phyloP scores from a whole-genome alignment of 1,140 invertebrate genomes.

The Rhopalosiphum maidis region DNA sequence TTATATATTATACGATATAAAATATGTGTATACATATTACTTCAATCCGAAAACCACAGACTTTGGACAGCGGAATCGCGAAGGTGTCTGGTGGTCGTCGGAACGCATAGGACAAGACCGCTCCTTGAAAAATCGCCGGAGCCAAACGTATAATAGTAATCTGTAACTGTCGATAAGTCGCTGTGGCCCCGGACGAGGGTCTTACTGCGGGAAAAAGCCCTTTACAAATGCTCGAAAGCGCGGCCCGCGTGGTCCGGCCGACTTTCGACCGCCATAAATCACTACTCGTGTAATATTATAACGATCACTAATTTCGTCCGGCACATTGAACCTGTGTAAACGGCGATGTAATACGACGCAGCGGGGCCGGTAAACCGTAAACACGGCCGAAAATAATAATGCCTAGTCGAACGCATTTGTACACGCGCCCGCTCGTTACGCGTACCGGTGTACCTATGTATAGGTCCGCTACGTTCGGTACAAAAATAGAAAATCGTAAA shows the following conservation, averaged over 20 bases:
- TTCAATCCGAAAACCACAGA: no score
- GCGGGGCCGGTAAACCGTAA: not conserved
- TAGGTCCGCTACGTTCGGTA: no score
- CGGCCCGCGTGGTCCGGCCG: no score
- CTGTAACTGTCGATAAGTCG: not conserved
- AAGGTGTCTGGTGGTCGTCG: not conserved
- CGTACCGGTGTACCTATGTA: not conserved
- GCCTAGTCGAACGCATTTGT: not conserved
- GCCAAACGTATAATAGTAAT: not conserved
- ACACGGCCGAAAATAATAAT: not conserved
- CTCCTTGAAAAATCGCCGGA: not conserved
- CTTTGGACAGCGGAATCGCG: no score
- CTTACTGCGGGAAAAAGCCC: not conserved
- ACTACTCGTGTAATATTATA: not conserved
- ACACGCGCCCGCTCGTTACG: not conserved
- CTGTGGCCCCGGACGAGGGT: not conserved
- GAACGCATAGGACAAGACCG: not conserved
- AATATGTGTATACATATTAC: no score
- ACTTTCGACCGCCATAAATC: not conserved
- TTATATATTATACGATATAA: no score
- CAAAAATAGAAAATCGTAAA: not conserved
- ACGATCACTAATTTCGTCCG: not conserved
- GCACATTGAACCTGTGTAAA: not conserved
- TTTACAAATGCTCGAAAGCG: not conserved
- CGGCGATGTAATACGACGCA: not conserved